A percentile compares a stretch with the other conserved stretches of the same genome.
phyloP scores from a whole-genome alignment of 2,888 invertebrate genomes.

The Tenthredo distinguenda region DNA sequence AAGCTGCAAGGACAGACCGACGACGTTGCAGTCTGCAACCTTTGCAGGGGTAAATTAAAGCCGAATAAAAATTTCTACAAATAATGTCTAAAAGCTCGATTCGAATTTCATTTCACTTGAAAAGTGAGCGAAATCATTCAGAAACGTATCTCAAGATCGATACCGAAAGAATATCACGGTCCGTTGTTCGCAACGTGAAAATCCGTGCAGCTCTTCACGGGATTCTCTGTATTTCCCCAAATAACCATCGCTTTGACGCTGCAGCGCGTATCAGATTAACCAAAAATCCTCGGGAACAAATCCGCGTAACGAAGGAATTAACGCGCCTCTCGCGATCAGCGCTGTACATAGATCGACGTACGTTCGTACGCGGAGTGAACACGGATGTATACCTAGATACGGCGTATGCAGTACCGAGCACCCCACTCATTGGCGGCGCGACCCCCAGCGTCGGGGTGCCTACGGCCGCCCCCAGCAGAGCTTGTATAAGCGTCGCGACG shows the following conservation, averaged over 20 bases:
- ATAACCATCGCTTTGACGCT: neutral
- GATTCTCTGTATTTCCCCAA: neutral
- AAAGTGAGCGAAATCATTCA: neutral
- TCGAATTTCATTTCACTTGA: too few species aligned
- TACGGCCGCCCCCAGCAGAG: constrained; percentile 54
- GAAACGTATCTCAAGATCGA: neutral
- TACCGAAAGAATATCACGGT: neutral
- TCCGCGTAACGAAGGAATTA: constrained; percentile 41
- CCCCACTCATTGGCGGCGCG: constrained; percentile 51
- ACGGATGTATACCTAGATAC: neutral
- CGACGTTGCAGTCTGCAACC: neutral
- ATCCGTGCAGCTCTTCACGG: neutral
- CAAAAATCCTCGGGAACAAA: constrained; percentile 25
- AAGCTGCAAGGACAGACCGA: constrained; percentile 25
- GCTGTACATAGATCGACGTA: neutral
- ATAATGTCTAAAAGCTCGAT: too few species aligned
- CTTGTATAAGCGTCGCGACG: constrained; percentile 64
- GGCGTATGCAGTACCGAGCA: constrained; percentile 2
- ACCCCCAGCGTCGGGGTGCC: constrained; percentile 51
- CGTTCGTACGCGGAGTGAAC: neutral
- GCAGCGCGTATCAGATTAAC: neutral
- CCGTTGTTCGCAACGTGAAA: neutral
- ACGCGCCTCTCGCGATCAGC: constrained; percentile 16
- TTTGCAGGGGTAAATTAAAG: constrained; percentile 10
- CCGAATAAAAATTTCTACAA: neutral